Base-by-base conservation (phyloP, 2,113 vertebrate genomes). In the Pygoscelis adeliae region DNA sequence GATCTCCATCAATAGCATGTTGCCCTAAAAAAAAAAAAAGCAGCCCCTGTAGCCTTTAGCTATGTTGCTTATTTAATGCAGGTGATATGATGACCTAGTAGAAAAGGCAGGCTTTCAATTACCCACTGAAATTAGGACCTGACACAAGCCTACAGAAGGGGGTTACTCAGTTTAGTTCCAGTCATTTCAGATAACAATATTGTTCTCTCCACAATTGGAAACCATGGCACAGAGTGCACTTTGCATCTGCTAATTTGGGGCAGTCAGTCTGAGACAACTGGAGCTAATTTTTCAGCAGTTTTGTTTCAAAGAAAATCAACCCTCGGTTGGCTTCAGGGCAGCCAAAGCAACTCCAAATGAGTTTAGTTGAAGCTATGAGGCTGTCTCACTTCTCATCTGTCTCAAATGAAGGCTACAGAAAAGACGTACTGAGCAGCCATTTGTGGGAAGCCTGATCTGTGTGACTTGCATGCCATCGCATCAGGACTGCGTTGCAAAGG, bases 311-410 rank as follows among this genome's bases (percentile, higher is more conserved):
- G 26, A 77, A 83, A 47, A 47, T 56, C 62, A 71, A 58, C 20
- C 22, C 7, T 61, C 2, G 0, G 27, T 8, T 62, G 32, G 42
- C n/a, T 90, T 78, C 29, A 82, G 78, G 52, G 52, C 78, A 82
- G 55, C 56, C 55, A 79, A 76, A 91, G 56, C 44, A 59, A 29
- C 9, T n/a, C 69, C 65, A 91, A 6, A 55, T 46, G 11, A 53
- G 27, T 81, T 66, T 11, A 55, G 56, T 4, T 58, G 47, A 66
- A 87, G 65, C 32, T 38, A 20, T 8, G 34, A 77, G 62, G 30
- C 34, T 58, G 27, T 40, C 47, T 67, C 3, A 0, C 23, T 79
- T 79, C 79, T 53, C 0, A 0, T 47, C 42, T 15, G 1, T 71
- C 52, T 67, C 47, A 72, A 25, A 40, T 9, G 19, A 80, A 67